Percentiles rank a stretch among this genome's conserved stretches.
Evolutionary conservation across 2,888 invertebrate genomes (phyloP).

Genomic region (Drosophila recens): DNA sequence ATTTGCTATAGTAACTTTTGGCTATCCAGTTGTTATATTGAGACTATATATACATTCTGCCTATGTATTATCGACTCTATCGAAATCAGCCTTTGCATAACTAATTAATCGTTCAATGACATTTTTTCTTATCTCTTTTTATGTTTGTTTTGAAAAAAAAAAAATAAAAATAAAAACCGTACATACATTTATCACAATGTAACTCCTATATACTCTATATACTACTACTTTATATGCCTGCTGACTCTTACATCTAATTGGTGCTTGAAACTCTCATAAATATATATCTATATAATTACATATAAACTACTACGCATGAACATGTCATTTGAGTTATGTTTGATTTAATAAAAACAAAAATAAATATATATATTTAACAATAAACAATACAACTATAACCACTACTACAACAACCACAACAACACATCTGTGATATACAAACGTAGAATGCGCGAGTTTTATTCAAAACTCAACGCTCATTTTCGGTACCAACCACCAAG

Average conservation of each 20-base stretch:
- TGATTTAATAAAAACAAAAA: slow-evolving; percentile 57
- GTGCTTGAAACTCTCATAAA: slow-evolving; percentile 80
- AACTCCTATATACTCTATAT: slow-evolving; percentile 61
- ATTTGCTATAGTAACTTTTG: slow-evolving; percentile 77
- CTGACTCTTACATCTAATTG: slow-evolving; percentile 81
- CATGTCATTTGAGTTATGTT: slow-evolving; percentile 63
- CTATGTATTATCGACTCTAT: slow-evolving; percentile 63
- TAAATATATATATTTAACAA: slow-evolving; percentile 44
- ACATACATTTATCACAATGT: slow-evolving; percentile 70
- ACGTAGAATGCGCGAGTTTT: slow-evolving; percentile 89
- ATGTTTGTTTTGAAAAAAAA: slow-evolving; percentile 57
- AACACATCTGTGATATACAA: slow-evolving; percentile 41
- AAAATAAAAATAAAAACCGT: slow-evolving; percentile 48
- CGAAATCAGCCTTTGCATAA: slow-evolving; percentile 69
- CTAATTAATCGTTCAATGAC: slow-evolving; percentile 70
- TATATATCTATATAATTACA: slow-evolving; percentile 40
- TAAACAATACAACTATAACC: slow-evolving; percentile 40
- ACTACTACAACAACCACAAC: slow-evolving; percentile 47
- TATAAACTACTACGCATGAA: slow-evolving; percentile 67
- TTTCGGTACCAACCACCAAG: slow-evolving; percentile 96
- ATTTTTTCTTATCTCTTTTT: slow-evolving; percentile 82
- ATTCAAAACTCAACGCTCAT: slow-evolving; percentile 96
- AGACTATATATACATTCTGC: slow-evolving; percentile 49
- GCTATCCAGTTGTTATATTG: slow-evolving; percentile 58
- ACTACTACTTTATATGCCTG: slow-evolving; percentile 73